These are phyloP conservation scores for Leuciscus waleckii DNA, from an alignment of 2,797 vertebrate genomes.

Conservation along the genomic window DNA sequence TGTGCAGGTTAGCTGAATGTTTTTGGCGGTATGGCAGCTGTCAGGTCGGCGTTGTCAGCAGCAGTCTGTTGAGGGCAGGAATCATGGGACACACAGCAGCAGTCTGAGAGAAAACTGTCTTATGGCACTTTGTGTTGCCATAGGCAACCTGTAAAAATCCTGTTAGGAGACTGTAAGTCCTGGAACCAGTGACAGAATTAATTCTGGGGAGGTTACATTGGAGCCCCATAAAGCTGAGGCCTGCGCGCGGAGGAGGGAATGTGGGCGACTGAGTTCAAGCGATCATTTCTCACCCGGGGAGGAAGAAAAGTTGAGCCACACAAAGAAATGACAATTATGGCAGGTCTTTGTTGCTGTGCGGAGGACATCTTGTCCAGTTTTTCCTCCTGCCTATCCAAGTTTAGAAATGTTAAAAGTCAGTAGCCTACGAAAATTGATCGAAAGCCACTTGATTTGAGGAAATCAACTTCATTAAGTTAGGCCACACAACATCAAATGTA, in stretches of 20 bases:
- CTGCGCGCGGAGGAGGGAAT: conserved; percentile 52
- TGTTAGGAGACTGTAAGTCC: conserved; percentile 64
- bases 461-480: background rate
- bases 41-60: conserved; percentile 20
- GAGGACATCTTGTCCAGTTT: conserved; percentile 19
- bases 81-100: conserved; percentile 36
- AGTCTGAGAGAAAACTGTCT: conserved; percentile 50
- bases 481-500: background rate
- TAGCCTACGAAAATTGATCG: background rate
- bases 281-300: conserved; percentile 51
- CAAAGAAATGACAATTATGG: conserved; percentile 51
- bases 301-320: conserved; percentile 46
- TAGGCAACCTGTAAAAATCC: conserved; percentile 65
- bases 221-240: conserved; percentile 67
- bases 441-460: background rate
- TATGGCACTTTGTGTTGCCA: conserved; percentile 69
- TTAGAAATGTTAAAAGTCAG: conserved; percentile 7
- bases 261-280: conserved; percentile 54
- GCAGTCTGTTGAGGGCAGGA: conserved; percentile 27
- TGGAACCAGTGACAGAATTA: conserved; percentile 71
- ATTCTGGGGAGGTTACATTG: conserved; percentile 39
- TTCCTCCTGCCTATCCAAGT: background rate
- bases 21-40: conserved; percentile 13
- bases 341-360: conserved; percentile 10
- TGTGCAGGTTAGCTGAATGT: conserved; percentile 20